Percentiles rank a stretch among this genome's conserved stretches.
These are phyloP conservation scores for Drosophila pseudotalamancana DNA, from an alignment of 2,888 invertebrate genomes.

Conservation along the genomic window DNA sequence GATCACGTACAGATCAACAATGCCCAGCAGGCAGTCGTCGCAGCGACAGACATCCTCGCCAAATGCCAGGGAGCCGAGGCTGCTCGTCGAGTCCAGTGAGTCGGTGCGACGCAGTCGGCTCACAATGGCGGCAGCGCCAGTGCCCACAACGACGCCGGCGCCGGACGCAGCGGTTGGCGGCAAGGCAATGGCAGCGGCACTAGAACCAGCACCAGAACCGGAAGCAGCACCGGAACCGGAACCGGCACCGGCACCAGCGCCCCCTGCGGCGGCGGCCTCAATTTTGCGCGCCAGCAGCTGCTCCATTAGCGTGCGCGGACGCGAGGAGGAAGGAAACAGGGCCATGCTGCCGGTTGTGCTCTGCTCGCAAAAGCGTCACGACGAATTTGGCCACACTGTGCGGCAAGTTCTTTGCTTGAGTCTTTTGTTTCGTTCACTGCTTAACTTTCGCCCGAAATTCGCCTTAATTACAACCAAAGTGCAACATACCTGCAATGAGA, in stretches of 20 bases:
- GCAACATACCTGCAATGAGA: slow-evolving; percentile 70
- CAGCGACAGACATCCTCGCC: slow-evolving; percentile 91
- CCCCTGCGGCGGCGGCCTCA: slow-evolving; percentile 87
- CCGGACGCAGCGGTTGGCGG: slow-evolving; percentile 84
- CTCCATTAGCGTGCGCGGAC: slow-evolving; percentile 92
- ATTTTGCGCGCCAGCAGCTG: slow-evolving; percentile 92
- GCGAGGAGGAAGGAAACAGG: slow-evolving; percentile 86
- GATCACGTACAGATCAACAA: slow-evolving; percentile 89
- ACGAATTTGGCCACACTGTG: slow-evolving; percentile 16
- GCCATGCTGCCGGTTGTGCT: slow-evolving; percentile 70
- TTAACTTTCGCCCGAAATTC: neutral
- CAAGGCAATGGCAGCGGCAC: slow-evolving; percentile 4
- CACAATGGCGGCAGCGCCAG: slow-evolving; percentile 79
- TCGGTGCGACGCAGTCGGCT: slow-evolving; percentile 88
- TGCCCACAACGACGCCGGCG: slow-evolving; percentile 2
- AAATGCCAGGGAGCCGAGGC: slow-evolving; percentile 88
- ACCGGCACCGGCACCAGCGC: slow-evolving; percentile 84
- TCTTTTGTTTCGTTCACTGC: slow-evolving; percentile 66
- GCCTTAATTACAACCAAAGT: slow-evolving; percentile 29
- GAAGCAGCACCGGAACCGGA: slow-evolving; percentile 80
- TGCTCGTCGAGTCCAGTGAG: slow-evolving; percentile 91
- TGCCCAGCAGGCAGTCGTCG: slow-evolving; percentile 93
- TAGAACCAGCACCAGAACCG: slow-evolving; percentile 84
- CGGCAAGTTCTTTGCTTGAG: slow-evolving; percentile 76
- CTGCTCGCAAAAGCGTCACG: neutral